phyloP scores from a whole-genome alignment of 1,140 invertebrate genomes.

The Brachionus manjavacas region DNA sequence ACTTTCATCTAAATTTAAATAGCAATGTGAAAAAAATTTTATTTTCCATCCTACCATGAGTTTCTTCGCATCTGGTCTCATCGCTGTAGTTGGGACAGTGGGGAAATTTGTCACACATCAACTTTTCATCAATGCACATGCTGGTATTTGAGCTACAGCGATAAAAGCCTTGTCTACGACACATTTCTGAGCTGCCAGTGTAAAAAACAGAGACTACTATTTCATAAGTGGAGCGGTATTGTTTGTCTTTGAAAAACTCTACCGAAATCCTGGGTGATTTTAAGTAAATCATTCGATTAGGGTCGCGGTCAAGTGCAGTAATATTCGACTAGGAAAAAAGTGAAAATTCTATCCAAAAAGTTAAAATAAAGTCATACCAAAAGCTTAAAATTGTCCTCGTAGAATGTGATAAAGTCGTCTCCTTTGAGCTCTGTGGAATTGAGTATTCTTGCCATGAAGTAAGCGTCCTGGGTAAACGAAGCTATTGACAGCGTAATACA shows the following conservation, averaged over 20 bases:
- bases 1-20: neutral
- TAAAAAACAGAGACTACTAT: neutral
- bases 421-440: neutral
- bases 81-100: slow-evolving; percentile 4
- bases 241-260: slow-evolving; percentile 19
- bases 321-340: neutral
- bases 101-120: slow-evolving; percentile 15
- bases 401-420: slow-evolving; percentile 31
- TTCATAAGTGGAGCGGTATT: neutral
- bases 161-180: neutral
- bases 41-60: neutral
- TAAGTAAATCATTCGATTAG: neutral
- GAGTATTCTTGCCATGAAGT: neutral
- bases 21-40: neutral
- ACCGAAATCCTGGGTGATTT: slow-evolving; percentile 19
- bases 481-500: neutral
- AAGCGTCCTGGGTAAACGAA: neutral
- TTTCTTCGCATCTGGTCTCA: neutral
- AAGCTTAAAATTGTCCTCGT: neutral
- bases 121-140: slow-evolving; percentile 3
- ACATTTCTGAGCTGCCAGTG: neutral
- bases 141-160: neutral
- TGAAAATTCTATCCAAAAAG: neutral
- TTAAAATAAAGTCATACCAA: neutral
- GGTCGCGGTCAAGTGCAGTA: neutral